These are phyloP conservation scores for Phalacrocorax carbo DNA, from an alignment of 2,113 vertebrate species.

Conservation along the genomic window DNA sequence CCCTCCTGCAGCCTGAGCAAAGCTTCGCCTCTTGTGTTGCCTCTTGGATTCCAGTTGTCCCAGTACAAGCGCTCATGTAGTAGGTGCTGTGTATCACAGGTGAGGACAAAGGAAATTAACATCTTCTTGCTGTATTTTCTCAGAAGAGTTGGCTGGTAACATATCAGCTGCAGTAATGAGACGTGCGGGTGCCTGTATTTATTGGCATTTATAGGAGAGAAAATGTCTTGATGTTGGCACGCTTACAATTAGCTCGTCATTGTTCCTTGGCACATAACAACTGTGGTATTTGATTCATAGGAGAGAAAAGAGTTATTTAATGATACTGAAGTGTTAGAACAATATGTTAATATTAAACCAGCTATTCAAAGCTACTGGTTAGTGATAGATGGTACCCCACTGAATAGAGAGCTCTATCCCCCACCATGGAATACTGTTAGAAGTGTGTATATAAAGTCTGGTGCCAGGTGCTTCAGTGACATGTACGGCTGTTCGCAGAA, in stretches of 20 bases:
- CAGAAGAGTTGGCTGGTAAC: not conserved
- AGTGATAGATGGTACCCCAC: not conserved
- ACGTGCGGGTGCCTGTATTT: not conserved
- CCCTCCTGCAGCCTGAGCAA: not conserved
- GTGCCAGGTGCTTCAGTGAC: not conserved
- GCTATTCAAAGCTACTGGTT: not conserved
- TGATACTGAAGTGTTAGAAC: not conserved
- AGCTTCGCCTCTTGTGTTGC: not conserved
- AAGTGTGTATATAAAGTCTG: not conserved
- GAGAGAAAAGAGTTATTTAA: not conserved
- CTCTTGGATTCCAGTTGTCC: not conserved
- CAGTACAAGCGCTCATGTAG: not conserved
- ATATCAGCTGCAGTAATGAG: not conserved
- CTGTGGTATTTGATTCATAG: not conserved
- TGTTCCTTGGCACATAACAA: not conserved
- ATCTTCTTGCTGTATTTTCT: not conserved
- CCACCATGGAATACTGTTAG: not conserved
- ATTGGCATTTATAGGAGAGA: not conserved
- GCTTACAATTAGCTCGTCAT: not conserved
- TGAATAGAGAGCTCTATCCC: not conserved
- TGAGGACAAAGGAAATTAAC: not conserved
- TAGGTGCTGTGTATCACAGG: rapidly evolving
- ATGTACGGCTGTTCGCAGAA: not conserved
- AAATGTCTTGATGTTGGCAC: not conserved
- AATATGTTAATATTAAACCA: not conserved